Percentiles rank a stretch among this genome's conserved stretches.
Conservation (phyloP, 2,888 invertebrate genomes). For the Habrosyne pyritoides region DNA sequence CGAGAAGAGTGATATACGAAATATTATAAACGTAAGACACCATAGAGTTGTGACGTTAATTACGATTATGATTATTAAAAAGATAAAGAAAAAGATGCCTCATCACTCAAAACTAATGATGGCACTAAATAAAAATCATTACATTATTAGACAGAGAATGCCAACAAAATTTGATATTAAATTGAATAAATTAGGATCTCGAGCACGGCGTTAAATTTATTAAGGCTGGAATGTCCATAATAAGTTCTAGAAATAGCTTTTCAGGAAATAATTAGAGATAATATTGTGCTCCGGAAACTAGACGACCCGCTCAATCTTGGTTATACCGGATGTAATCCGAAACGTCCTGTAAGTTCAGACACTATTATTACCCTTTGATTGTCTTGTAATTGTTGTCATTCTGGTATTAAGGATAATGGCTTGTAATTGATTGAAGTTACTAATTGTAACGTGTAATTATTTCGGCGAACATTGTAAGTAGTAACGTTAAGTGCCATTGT, state of each 20-base stretch:
- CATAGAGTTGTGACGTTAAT: neutral
- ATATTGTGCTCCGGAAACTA: conserved; percentile 1
- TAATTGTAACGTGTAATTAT: neutral
- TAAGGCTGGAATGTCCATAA: neutral
- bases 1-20: too few relatives aligned
- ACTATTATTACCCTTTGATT: neutral
- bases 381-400: neutral
- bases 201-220: neutral
- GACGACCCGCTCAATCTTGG: neutral
- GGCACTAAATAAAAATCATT: neutral
- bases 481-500: too few relatives aligned
- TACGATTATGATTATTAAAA: neutral
- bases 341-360: neutral
- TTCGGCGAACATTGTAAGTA: too few relatives aligned
- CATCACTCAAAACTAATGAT: neutral
- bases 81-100: neutral
- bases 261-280: conserved; percentile 4
- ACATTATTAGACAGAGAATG: neutral
- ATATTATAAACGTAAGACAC: neutral
- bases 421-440: neutral
- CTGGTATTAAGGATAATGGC: neutral
- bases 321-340: neutral
- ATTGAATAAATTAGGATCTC: neutral
- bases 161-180: conserved; percentile 3
- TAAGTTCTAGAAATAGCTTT: neutral